Conservation (phyloP, 2,797 vertebrate genomes). For the Anguilla obscura region DNA sequence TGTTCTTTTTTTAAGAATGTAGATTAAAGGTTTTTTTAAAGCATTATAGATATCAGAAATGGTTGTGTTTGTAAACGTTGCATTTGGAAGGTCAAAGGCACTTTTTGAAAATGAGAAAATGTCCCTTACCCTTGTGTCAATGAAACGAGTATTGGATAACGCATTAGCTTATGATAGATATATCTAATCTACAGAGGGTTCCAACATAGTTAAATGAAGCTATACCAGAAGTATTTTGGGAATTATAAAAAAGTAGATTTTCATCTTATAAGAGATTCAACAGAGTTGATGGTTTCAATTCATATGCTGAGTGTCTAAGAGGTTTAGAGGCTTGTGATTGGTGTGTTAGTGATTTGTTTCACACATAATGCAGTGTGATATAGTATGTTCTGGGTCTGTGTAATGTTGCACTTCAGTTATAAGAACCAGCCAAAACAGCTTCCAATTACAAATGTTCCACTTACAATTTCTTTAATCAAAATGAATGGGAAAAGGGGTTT, state of each 20-base stretch:
- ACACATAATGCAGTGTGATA: neutral
- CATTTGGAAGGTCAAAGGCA: constrained; percentile 1
- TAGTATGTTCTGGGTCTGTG: neutral
- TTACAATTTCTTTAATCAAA: neutral
- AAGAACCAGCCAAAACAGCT: neutral
- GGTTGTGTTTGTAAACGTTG: neutral
- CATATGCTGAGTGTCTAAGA: neutral
- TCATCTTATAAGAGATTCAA: neutral
- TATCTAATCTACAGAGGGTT: neutral
- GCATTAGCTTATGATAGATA: neutral
- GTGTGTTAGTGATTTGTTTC: neutral
- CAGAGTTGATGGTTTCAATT: neutral
- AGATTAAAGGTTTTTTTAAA: neutral
- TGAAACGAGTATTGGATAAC: neutral
- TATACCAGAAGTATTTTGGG: neutral
- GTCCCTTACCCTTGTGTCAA: neutral
- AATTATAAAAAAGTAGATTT: neutral
- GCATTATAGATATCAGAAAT: neutral
- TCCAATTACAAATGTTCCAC: neutral
- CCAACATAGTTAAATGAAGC: neutral
- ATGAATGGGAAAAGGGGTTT: neutral
- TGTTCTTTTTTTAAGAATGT: neutral
- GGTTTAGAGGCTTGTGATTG: neutral
- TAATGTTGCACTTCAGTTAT: neutral
- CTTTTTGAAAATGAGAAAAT: neutral